Evolutionary conservation across 2,113 vertebrate genomes (phyloP), one percentile per base, ranked within the genome.

Genomic region (Calonectris borealis): DNA sequence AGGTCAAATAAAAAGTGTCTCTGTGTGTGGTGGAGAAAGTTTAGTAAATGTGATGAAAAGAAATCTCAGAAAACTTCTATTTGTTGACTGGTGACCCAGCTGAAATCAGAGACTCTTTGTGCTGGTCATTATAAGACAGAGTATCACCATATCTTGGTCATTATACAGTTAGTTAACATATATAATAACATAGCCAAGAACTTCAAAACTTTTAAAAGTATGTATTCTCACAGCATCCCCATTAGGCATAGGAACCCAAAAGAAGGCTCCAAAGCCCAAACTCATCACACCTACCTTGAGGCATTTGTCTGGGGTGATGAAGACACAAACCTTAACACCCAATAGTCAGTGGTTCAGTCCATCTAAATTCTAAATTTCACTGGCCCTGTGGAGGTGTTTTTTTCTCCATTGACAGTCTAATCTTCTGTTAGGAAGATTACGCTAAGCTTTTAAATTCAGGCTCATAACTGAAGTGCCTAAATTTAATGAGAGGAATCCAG

Each of bases 1-100:
- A 95, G 61, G 94, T 90, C 90, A 93, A 91, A 93, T 92, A 97
- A 96, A 96, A 95, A 77, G 20, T 82, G 36, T 77, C 57, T 96
- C 85, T 96, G 73, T 96, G 86, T 96, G 92, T 94, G 87, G 83
- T 82, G 55, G 54, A 86, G 64, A 86, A 87, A 57, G 69, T 82
- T 75, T n/a, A 81, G 57, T 51, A 87, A 82, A 87, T 58, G 27
- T 22, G 61, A 81, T 69, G 26, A 57, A 91, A 96, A 83, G 25
- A 77, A 84, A 64, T 76, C 36, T 78, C 80, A 78, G 52, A 84
- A 91, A 87, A 57, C 32, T 79, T 68, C 24, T 54, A 11, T 58
- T 68, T 78, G 65, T 62, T 83, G 40, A 44, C 27, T 79, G 27
- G 17, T 78, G 62, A 72, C 31, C 42, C 40, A 94, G 29, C 13